Percentiles rank a stretch among this genome's conserved stretches.
Conservation (phyloP, 2,888 invertebrate genomes). For the Scaptomyza reducta region DNA sequence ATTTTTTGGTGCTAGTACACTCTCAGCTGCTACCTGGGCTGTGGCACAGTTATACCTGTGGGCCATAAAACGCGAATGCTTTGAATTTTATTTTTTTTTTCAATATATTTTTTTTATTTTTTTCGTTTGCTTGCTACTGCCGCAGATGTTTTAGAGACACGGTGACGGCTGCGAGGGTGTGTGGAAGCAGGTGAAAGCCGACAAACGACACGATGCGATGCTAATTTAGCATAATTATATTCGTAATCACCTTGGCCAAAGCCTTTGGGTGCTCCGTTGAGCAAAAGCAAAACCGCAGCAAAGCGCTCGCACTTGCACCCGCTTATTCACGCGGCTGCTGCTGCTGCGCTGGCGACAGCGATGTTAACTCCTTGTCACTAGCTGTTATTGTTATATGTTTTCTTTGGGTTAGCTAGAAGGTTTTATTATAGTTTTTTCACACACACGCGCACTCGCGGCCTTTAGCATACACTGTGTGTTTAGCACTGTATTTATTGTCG, state of each 20-base stretch:
- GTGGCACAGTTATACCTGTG: constrained; percentile 37
- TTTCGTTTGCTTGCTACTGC: constrained; percentile 23
- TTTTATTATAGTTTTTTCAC: constrained; percentile 39
- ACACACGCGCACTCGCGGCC: constrained; percentile 58
- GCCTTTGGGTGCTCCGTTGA: constrained; percentile 67
- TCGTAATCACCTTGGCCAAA: constrained; percentile 63
- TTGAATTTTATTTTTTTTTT: constrained; percentile 3
- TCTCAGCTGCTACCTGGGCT: constrained; percentile 34
- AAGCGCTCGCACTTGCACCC: constrained; percentile 30
- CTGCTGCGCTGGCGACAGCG: constrained; percentile 64
- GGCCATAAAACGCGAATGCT: constrained; percentile 45
- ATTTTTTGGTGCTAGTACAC: constrained; percentile 19
- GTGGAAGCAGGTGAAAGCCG: constrained; percentile 45
- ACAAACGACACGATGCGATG: constrained; percentile 40
- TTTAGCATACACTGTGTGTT: constrained; percentile 59
- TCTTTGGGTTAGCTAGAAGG: constrained; percentile 43
- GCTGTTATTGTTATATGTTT: constrained; percentile 55
- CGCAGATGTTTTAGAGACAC: constrained; percentile 47
- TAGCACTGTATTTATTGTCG: constrained; percentile 81
- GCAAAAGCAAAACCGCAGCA: constrained; percentile 28
- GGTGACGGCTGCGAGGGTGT: constrained; percentile 5
- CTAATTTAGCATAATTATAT: constrained; percentile 50
- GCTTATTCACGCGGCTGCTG: constrained; percentile 71
- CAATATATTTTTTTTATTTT: background rate
- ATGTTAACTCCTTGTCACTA: constrained; percentile 52